Evolutionary conservation across 2,113 vertebrate genomes (phyloP).

Genomic region (Dasyornis broadbenti): DNA sequence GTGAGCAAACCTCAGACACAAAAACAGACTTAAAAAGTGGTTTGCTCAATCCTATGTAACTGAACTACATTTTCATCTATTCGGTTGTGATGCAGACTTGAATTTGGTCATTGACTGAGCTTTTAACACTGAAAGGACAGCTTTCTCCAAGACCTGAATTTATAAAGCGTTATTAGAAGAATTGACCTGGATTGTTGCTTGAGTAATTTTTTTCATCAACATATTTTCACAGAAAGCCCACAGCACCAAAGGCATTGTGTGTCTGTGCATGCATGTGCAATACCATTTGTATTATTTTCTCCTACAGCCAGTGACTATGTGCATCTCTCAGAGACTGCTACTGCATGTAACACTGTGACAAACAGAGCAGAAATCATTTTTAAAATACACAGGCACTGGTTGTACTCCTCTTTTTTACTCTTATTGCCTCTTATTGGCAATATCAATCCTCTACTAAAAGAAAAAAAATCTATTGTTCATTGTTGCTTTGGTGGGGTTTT

Average conservation of each 20-base stretch:
- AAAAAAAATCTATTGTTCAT: background rate
- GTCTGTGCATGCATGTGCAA: background rate
- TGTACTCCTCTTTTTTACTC: background rate
- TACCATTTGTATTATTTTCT: background rate
- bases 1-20: background rate
- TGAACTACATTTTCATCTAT: background rate
- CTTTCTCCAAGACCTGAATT: background rate
- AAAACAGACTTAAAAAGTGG: background rate
- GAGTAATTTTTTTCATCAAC: background rate
- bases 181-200: background rate
- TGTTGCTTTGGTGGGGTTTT: background rate
- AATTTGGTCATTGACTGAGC: background rate
- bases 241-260: background rate
- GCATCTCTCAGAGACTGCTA: background rate
- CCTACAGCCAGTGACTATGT: background rate
- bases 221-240: background rate
- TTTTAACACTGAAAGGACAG: background rate
- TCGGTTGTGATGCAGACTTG: background rate
- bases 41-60: background rate
- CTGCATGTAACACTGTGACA: background rate
- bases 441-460: background rate
- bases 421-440: background rate
- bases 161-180: background rate
- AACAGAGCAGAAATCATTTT: slow-evolving; percentile 25
- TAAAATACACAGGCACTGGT: background rate